Percentiles rank a stretch among this genome's conserved stretches.
phyloP scores from a whole-genome alignment of 2,888 invertebrate species.

The Carterocephalus palaemon region DNA sequence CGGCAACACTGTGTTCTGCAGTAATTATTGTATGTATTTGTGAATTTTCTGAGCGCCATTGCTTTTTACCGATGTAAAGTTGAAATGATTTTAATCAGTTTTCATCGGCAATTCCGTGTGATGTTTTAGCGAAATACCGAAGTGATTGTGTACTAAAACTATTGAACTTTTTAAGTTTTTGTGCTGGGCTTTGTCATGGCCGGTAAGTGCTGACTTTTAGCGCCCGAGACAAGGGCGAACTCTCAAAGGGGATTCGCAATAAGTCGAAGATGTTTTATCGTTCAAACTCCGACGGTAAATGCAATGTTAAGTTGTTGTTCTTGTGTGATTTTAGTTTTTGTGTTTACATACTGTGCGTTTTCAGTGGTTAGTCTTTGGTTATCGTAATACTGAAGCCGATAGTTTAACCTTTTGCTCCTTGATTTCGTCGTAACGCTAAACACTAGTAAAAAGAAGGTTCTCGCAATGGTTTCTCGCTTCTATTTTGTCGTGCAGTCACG shows the following conservation, averaged over 20 bases:
- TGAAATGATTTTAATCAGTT: conserved; percentile 81
- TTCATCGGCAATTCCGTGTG: conserved; percentile 78
- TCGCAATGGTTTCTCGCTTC: conserved; percentile 52
- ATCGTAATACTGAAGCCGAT: conserved; percentile 57
- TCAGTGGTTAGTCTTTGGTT: conserved; percentile 71
- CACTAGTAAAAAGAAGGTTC: conserved; percentile 51
- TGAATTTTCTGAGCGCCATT: conserved; percentile 78
- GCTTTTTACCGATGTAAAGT: conserved; percentile 77
- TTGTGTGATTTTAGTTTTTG: conserved; percentile 74
- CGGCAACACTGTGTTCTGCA: conserved; percentile 69
- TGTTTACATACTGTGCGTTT: conserved; percentile 68
- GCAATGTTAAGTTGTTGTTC: conserved; percentile 70
- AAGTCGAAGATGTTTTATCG: conserved; percentile 80
- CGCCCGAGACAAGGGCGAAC: conserved; percentile 79
- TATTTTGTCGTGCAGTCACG: conserved; percentile 30
- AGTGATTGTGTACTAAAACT: conserved; percentile 77
- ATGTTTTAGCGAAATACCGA: conserved; percentile 75
- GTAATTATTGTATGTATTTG: conserved; percentile 75
- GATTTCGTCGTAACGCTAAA: conserved; percentile 52
- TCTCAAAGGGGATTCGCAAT: conserved; percentile 78
- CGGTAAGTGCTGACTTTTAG: conserved; percentile 85
- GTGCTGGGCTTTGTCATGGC: conserved; percentile 86
- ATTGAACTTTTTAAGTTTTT: conserved; percentile 75
- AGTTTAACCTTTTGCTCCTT: conserved; percentile 62
- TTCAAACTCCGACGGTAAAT: conserved; percentile 80